These are phyloP conservation scores for Drosophila ananassae DNA, from an alignment of 1,140 invertebrate species.

Conservation along the genomic window DNA sequence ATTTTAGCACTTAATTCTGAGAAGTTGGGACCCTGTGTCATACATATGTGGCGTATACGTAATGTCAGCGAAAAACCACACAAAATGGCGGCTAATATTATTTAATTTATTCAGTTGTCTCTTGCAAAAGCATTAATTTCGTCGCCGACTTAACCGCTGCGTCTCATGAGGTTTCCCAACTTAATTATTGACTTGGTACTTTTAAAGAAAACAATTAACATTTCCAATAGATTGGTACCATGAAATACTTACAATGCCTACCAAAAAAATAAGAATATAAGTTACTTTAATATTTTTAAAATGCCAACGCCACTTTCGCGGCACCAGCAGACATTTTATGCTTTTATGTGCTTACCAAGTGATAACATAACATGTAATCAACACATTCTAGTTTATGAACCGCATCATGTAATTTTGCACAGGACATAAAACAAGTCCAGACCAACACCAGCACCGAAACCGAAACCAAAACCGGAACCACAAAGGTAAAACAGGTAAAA, in stretches of 20 bases:
- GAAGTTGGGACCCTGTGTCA: slow-evolving; percentile 32
- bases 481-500: slow-evolving; percentile 1
- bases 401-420: slow-evolving; percentile 26
- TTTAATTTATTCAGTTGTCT: slow-evolving; percentile 64
- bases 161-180: slow-evolving; percentile 40
- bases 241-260: too few species aligned
- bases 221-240: too few species aligned
- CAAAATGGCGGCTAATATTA: slow-evolving; percentile 66
- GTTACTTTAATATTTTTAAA: not conserved
- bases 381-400: slow-evolving; percentile 25
- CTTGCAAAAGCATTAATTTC: slow-evolving; percentile 54
- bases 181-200: slow-evolving; percentile 46
- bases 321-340: not conserved
- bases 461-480: not conserved
- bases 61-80: slow-evolving; percentile 29
- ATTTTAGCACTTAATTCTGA: slow-evolving; percentile 61
- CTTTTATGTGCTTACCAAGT: not conserved
- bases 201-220: too few species aligned
- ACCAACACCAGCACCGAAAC: slow-evolving; percentile 9
- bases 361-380: slow-evolving; percentile 33
- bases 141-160: slow-evolving; percentile 21
- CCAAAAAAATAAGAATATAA: not conserved
- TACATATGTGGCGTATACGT: slow-evolving; percentile 41
- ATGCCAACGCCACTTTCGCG: not conserved
- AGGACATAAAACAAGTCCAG: slow-evolving; percentile 17